These are phyloP conservation scores for Camelus bactrianus DNA, from an alignment of 2,113 vertebrate species.

Conservation along the genomic window DNA sequence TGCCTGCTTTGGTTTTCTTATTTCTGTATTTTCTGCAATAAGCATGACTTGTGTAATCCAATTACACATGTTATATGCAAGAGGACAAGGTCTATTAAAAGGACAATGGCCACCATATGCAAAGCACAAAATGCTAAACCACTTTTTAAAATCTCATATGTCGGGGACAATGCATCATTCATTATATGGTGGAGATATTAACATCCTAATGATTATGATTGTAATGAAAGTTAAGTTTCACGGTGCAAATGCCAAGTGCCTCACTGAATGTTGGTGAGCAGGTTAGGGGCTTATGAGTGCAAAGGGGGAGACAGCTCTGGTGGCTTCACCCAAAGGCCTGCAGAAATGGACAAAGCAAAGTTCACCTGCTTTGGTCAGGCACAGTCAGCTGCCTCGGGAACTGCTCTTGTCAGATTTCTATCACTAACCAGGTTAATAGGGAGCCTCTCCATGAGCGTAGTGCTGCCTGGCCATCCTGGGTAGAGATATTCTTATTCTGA, in stretches of 20 bases:
- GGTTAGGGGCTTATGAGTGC: neutral
- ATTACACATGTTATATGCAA: neutral
- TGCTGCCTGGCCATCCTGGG: neutral
- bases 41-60: neutral
- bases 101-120: neutral
- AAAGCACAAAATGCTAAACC: neutral
- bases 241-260: neutral
- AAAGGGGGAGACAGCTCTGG: neutral
- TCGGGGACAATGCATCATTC: neutral
- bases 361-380: neutral
- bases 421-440: neutral
- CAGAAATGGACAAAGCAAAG: neutral
- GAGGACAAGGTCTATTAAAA: neutral
- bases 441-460: fast-evolving
- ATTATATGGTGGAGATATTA: neutral
- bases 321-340: neutral
- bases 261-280: neutral
- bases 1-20: neutral
- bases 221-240: neutral
- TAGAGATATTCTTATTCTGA: neutral
- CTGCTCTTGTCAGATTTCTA: neutral
- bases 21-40: neutral
- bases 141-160: neutral
- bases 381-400: neutral
- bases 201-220: neutral